Percentiles rank a stretch among this genome's conserved stretches.
These are phyloP conservation scores for Aphaenogaster rudis DNA, from an alignment of 1,140 invertebrate species.

Conservation along the genomic window DNA sequence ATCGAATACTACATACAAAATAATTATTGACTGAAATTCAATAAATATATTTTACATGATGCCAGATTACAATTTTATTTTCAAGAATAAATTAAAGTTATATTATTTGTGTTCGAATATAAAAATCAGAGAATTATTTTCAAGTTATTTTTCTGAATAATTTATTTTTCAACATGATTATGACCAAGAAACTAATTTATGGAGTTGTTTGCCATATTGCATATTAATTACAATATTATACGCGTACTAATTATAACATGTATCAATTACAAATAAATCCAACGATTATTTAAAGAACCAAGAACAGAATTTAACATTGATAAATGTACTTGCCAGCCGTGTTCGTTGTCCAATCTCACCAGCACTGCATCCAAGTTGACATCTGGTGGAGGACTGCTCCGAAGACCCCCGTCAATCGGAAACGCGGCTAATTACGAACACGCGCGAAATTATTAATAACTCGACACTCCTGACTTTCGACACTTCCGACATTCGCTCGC, in stretches of 20 bases:
- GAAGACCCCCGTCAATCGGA: neutral
- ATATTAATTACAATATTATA: neutral
- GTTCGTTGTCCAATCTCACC: slow-evolving; percentile 14
- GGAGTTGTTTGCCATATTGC: neutral
- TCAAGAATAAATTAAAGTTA: slow-evolving; percentile 22
- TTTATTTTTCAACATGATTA: neutral
- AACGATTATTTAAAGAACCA: neutral
- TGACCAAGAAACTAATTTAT: neutral
- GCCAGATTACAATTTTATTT: neutral
- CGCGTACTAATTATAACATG: neutral
- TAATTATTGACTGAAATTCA: slow-evolving; percentile 3
- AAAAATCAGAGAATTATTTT: slow-evolving; percentile 6
- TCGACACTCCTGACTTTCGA: neutral
- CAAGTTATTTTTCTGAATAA: neutral
- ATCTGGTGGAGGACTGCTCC: neutral
- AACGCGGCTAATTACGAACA: slow-evolving; percentile 11
- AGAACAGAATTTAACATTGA: neutral
- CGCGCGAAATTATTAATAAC: slow-evolving; percentile 42
- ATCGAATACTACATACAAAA: neutral
- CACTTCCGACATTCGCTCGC: neutral
- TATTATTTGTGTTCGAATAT: neutral
- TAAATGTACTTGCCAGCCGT: neutral
- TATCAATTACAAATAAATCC: neutral
- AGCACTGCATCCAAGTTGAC: neutral
- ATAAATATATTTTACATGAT: neutral